Base-by-base conservation (phyloP, 2,888 invertebrate species). In the Cryptocephalus moraei region DNA sequence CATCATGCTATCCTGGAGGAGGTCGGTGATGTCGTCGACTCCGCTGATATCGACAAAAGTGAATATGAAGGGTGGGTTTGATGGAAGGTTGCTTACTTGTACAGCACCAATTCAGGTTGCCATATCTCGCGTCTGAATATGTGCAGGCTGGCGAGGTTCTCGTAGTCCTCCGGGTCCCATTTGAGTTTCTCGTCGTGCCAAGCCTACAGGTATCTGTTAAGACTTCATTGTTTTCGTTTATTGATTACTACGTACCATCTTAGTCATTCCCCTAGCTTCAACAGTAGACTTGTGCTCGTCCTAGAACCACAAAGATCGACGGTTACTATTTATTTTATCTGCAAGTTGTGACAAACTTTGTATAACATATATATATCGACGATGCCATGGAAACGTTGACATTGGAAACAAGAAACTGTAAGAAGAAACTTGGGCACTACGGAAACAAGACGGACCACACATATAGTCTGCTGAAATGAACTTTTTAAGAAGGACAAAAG, bases 111-210 rank as follows among this genome's bases (percentile, higher is more conserved):
- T 43, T 73, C 71, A 0, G 81, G 81, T 40, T 70, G 73, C 81
- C 81, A 81, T 47, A 80, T 75, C 64, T 79, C 76, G n/a, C 75
- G 72, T 48, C 73, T 72, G 12, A 72, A 69, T 31, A 78, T 71
- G 40, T 73, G 72, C 0, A 80, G 52, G 11, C 57, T 61, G 1
- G 68, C 66, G 0, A 80, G 71, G 8, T 73, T 73, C n/a, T 74
- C 76, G 61, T 74, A 82, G 38, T 77, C 74, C 11, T 60, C 63
- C 0, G 79, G 76, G 52, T 76, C 68, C 84, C 84, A 85, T 0
- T 70, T 65, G 57, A 83, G 65, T 50, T 76, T 78, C 10, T 74
- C 68, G 56, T 84, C 84, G 0, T 61, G 68, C 85, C 85, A 85
- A 51, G 66, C 70, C 82, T 82, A 62, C 33, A 70, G 49, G 49